These are phyloP conservation scores for Phymastichus coffea DNA, from an alignment of 1,140 invertebrate genomes.

Conservation along the genomic window DNA sequence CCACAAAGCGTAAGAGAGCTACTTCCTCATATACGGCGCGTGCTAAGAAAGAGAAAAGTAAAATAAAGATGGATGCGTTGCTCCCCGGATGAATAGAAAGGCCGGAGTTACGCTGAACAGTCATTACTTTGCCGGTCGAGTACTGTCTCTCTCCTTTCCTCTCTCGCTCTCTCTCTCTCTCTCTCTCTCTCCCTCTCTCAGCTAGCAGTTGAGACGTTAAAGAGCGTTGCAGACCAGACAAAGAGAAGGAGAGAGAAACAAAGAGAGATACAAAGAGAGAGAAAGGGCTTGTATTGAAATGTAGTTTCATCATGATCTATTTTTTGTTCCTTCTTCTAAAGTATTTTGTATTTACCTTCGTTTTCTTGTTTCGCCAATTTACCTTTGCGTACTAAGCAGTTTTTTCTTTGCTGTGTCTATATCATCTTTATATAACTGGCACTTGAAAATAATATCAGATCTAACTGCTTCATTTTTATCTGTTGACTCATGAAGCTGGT, in stretches of 20 bases:
- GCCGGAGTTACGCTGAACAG: background rate
- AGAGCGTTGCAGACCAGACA: background rate
- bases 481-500: too few species aligned
- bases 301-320: conserved; percentile 52
- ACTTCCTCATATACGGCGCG: too few species aligned
- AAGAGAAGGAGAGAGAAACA: too few species aligned
- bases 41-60: background rate
- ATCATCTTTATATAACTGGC: conserved; percentile 17
- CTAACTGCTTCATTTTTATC: too few species aligned
- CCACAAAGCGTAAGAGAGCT: too few species aligned
- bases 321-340: too few species aligned
- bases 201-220: too few species aligned
- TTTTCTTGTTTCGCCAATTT: too few species aligned
- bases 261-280: too few species aligned
- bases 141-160: background rate
- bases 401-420: background rate
- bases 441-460: too few species aligned
- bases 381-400: conserved; percentile 13
- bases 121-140: background rate
- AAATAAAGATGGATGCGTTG: conserved; percentile 6
- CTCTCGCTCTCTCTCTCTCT: background rate
- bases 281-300: too few species aligned
- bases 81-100: conserved; percentile 5
- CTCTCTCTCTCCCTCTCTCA: background rate
- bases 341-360: conserved; percentile 37